Evolutionary conservation across 1,140 invertebrate species (phyloP), one percentile per base, ranked within the genome.

Genomic region (Elymnias hypermnestra): DNA sequence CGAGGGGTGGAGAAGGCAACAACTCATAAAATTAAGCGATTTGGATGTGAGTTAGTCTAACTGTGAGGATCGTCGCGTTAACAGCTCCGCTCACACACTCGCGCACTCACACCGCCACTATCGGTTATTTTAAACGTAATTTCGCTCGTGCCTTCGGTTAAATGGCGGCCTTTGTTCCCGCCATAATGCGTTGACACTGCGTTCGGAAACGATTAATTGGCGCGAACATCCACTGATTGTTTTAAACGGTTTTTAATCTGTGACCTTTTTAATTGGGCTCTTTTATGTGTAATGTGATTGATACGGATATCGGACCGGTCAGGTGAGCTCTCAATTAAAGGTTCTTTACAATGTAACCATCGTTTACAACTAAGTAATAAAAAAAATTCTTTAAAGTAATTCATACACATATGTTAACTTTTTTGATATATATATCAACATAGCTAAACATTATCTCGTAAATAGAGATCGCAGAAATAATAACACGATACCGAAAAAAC

Each of bases 1-100:
- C 63, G 73, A 77, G 81, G 77, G 82, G 82, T 83, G 81, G 81
- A 79, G 83, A 83, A 86, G 83, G 81, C 85, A 85, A 84, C 83
- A 86, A 87, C 85, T 87, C 85, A 87, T 87, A 87, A 87, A 87
- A 87, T 87, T 85, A 87, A 87, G 83, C 85, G 85, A 86, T 86
- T 86, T 83, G 81, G 79, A 79, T 83, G 79, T 63, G 75, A 83
- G 79, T 83, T 85, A 83, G 85, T 86, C 77, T 82, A 83, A 85
- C 81, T 77, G 74, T 67, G 83, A 73, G 72, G 58, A 82, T 70
- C 75, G 83, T 44, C 69, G 76, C 67, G 78, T 72, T 72, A 81
- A 76, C 72, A 83, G 62, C 61, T 61, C 66, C 60, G 45, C 57
- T 37, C 25, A 38, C 4, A 29, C 40, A 21, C 25, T 19, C 25